Evolutionary conservation across 2,888 invertebrate species (phyloP).

Genomic region (Theodoxus fluviatilis): DNA sequence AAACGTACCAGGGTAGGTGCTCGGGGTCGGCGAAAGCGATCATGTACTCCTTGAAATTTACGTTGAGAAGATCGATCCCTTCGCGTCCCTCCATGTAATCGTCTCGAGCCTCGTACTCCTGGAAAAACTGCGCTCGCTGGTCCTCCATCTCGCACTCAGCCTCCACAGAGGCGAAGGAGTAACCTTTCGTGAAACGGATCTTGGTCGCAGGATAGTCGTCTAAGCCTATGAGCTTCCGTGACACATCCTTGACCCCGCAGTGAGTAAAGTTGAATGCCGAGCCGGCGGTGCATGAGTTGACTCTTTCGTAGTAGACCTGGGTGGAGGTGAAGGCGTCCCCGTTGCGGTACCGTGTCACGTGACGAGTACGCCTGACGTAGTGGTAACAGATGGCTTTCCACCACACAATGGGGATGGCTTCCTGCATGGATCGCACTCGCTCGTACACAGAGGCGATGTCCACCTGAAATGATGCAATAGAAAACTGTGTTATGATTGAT

Average conservation of each 20-base stretch:
- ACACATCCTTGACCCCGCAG: constrained; percentile 77
- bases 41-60: constrained; percentile 68
- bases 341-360: constrained; percentile 80
- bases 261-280: constrained; percentile 80
- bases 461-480: no score
- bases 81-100: constrained; percentile 86
- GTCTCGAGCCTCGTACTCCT: constrained; percentile 80
- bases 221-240: constrained; percentile 74
- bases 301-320: constrained; percentile 83
- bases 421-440: constrained; percentile 53
- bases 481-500: no score
- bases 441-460: constrained; percentile 75
- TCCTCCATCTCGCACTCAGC: constrained; percentile 83
- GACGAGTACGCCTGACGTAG: constrained; percentile 78
- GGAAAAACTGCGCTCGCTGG: constrained; percentile 79
- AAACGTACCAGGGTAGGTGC: constrained; percentile 68
- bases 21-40: constrained; percentile 68
- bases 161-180: constrained; percentile 81
- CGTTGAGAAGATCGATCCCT: constrained; percentile 78
- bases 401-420: constrained; percentile 81
- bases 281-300: constrained; percentile 81
- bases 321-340: constrained; percentile 84
- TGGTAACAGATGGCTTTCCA: constrained; percentile 88
- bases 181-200: constrained; percentile 81
- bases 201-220: constrained; percentile 78